phyloP scores from a whole-genome alignment of 2,113 vertebrate species.

The Erythrolamprus reginae region DNA sequence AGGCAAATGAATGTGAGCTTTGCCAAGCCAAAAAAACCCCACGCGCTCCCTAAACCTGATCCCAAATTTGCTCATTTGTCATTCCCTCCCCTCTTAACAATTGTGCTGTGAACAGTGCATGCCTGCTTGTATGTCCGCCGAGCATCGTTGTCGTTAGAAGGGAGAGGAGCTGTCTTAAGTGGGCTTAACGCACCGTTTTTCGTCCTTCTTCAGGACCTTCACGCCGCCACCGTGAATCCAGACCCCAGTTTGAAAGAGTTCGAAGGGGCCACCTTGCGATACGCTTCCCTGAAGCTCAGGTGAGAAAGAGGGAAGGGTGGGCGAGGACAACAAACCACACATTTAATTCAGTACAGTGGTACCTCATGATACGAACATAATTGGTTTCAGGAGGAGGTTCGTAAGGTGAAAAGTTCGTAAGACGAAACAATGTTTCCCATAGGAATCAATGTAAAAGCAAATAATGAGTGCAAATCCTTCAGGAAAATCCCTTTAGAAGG shows the following conservation, averaged over 20 bases:
- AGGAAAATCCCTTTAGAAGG: too few relatives aligned
- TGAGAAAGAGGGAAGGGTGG: conserved; percentile 33
- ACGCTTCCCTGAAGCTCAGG: conserved; percentile 93
- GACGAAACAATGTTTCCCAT: too few relatives aligned
- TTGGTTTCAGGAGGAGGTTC: too few relatives aligned
- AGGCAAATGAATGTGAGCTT: conserved; percentile 51
- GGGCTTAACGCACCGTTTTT: conserved; percentile 41
- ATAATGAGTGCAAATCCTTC: too few relatives aligned
- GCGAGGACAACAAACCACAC: too few relatives aligned
- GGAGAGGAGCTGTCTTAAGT: neutral
- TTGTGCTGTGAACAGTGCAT: conserved; percentile 6
- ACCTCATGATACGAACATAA: too few relatives aligned
- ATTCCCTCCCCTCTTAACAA: conserved; percentile 14
- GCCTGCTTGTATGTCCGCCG: conserved; percentile 66
- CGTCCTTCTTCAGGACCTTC: conserved; percentile 75
- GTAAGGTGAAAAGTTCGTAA: too few relatives aligned
- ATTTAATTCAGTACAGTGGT: too few relatives aligned
- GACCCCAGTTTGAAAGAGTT: conserved; percentile 94
- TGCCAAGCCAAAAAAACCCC: conserved; percentile 15
- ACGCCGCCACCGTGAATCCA: conserved; percentile 88
- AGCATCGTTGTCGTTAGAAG: conserved; percentile 2
- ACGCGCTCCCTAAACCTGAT: conserved; percentile 41
- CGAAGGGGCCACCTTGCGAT: conserved; percentile 90
- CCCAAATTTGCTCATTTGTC: conserved; percentile 47
- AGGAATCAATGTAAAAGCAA: too few relatives aligned